Evolutionary conservation across 2,113 vertebrate species (phyloP).

Genomic region (Chlamydotis undulata): DNA sequence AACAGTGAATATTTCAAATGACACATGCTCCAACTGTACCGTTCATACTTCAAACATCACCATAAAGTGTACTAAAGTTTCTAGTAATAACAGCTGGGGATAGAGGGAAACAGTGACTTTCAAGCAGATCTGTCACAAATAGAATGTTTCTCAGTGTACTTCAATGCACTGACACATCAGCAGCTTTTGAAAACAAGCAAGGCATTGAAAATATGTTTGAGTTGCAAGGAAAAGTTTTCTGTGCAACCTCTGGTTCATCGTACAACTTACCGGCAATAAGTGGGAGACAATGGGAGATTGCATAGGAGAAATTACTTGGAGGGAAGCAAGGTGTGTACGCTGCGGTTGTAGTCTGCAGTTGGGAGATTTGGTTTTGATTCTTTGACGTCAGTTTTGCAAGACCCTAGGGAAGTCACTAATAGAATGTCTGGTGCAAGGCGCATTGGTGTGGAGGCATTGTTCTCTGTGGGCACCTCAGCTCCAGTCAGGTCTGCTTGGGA

Average conservation of each 20-base stretch:
- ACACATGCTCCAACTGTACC: constrained; percentile 16
- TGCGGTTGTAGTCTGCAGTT: background rate
- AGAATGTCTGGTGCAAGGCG: background rate
- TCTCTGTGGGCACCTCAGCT: background rate
- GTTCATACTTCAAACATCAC: constrained; percentile 48
- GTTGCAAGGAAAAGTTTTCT: background rate
- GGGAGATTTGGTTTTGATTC: background rate
- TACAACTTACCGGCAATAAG: background rate
- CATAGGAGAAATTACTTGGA: background rate
- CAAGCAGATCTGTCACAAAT: constrained; percentile 26
- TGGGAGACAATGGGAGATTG: background rate
- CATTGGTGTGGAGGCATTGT: rapidly evolving
- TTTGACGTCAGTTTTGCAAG: background rate
- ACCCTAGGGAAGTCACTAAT: background rate
- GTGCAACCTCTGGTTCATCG: background rate
- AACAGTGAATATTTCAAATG: constrained; percentile 58
- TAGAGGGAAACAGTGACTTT: constrained; percentile 29
- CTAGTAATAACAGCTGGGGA: constrained; percentile 50
- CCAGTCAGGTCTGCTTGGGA: background rate
- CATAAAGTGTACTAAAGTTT: constrained; percentile 24
- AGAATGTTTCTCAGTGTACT: background rate
- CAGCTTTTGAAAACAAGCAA: constrained; percentile 42
- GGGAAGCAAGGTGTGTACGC: background rate
- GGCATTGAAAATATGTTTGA: background rate
- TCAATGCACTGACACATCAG: background rate